These are phyloP conservation scores for Leucoptera coffeella DNA, from an alignment of 2,888 invertebrate genomes.

Conservation along the genomic window DNA sequence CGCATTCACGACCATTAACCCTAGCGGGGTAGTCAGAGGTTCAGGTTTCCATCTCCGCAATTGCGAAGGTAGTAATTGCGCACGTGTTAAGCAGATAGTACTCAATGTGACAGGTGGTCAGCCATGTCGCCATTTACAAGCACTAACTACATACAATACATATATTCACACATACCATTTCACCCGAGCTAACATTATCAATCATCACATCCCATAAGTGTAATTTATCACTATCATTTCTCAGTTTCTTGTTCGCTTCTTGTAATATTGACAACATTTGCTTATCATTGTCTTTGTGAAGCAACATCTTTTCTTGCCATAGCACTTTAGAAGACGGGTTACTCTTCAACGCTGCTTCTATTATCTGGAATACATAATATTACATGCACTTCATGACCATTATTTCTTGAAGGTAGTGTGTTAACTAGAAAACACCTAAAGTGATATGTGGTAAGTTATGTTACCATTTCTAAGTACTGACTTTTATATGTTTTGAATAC, in stretches of 20 bases:
- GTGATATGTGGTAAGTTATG: too few species aligned
- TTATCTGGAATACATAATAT: constrained; percentile 27
- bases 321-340: constrained; percentile 17
- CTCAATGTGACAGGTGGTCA: too few species aligned
- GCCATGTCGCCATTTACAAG: too few species aligned
- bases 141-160: too few species aligned
- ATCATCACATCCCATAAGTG: constrained; percentile 25
- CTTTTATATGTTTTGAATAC: too few species aligned
- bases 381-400: constrained; percentile 18
- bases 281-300: constrained; percentile 23
- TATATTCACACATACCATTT: constrained; percentile 30
- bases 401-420: constrained; percentile 20
- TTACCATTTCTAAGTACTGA: too few species aligned
- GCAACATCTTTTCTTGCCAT: constrained; percentile 28
- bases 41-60: too few species aligned
- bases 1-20: too few species aligned
- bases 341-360: constrained; percentile 19
- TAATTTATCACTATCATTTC: constrained; percentile 21
- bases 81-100: too few species aligned
- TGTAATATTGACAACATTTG: constrained; percentile 21
- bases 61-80: too few species aligned
- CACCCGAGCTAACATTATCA: constrained; percentile 21
- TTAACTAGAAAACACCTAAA: too few species aligned
- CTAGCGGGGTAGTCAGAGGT: too few species aligned
- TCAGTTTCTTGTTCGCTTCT: constrained; percentile 22